Evolutionary conservation across 2,113 vertebrate species (phyloP).

Genomic region (Ctenodactylus gundi): DNA sequence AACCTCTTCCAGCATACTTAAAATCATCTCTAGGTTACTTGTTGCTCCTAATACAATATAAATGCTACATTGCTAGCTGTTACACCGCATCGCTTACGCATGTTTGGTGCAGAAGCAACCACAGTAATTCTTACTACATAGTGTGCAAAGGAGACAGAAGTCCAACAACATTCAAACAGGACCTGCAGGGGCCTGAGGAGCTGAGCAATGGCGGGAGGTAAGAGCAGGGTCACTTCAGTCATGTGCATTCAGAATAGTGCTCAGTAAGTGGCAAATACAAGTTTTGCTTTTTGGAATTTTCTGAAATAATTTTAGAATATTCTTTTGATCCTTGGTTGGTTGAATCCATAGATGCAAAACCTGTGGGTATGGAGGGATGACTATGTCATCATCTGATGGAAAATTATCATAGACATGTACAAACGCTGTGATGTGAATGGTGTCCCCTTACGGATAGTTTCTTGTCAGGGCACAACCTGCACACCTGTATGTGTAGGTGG

Average conservation of each 20-base stretch:
- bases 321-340: background rate
- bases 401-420: background rate
- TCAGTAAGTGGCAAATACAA: background rate
- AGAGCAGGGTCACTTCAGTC: background rate
- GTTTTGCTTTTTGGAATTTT: background rate
- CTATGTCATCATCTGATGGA: background rate
- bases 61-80: background rate
- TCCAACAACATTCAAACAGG: no score
- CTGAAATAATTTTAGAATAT: background rate
- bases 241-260: no score
- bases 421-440: background rate
- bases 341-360: background rate
- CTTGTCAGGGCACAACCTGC: background rate
- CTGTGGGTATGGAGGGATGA: background rate
- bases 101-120: background rate
- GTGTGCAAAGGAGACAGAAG: background rate
- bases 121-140: background rate
- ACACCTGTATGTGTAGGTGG: background rate
- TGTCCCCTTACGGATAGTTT: no score
- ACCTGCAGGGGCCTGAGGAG: no score
- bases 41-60: rapidly evolving
- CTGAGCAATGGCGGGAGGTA: background rate
- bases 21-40: no score
- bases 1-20: background rate
- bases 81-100: background rate